Percentiles rank a stretch among this genome's conserved stretches.
Conservation (phyloP, 2,888 invertebrate genomes). For the Scaptomyza polygonia region DNA sequence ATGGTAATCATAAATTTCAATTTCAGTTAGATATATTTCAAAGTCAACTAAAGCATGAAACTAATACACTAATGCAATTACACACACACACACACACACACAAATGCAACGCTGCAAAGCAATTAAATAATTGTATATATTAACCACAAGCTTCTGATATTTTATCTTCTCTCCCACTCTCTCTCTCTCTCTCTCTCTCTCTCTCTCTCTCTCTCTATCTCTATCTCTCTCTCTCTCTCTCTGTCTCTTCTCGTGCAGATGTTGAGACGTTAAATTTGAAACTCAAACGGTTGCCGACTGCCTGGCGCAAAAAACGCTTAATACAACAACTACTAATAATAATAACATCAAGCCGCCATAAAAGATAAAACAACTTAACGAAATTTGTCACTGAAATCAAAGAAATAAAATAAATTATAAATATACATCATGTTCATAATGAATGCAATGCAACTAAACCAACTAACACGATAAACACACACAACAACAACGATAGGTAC, state of each 20-base stretch:
- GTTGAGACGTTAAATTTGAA: constrained; percentile 35
- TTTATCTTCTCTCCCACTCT: constrained; percentile 39
- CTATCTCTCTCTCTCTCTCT: constrained; percentile 18
- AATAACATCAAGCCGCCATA: constrained; percentile 3
- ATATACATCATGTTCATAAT: constrained; percentile 11
- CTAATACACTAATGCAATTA: neutral
- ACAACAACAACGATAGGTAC: constrained; percentile 6
- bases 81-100: constrained; percentile 9
- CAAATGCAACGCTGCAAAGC: constrained; percentile 24
- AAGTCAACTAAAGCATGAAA: neutral
- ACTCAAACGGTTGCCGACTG: constrained; percentile 27
- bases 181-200: constrained; percentile 29
- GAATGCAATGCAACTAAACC: constrained; percentile 50
- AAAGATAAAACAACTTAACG: constrained; percentile 4
- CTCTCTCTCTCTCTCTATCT: constrained; percentile 7
- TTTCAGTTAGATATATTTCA: no score
- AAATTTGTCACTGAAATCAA: neutral
- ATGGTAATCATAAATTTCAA: no score
- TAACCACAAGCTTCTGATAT: constrained; percentile 45
- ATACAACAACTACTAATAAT: constrained; percentile 1
- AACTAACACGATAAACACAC: constrained; percentile 42
- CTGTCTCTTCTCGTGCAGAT: constrained; percentile 38
- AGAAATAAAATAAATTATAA: constrained; percentile 17
- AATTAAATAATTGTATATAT: constrained; percentile 17
- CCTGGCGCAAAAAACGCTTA: constrained; percentile 16